Percentiles rank a stretch among this genome's conserved stretches.
Evolutionary conservation across 2,113 vertebrate species (phyloP).

Genomic region (Barbus barbus): DNA sequence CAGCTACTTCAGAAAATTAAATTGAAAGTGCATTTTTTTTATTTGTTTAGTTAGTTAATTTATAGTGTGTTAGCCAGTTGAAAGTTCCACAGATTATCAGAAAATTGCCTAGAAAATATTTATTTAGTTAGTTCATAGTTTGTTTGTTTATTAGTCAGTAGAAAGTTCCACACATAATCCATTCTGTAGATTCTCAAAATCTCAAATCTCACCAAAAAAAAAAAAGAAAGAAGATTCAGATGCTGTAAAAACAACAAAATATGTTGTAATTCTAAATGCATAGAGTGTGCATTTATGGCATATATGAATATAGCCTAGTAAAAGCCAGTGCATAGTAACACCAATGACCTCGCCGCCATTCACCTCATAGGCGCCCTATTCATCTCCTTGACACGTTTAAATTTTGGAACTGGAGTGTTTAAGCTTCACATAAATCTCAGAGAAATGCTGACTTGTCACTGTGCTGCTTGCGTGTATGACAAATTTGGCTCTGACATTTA

Average conservation of each 20-base stretch:
- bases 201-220: not conserved
- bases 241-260: not conserved
- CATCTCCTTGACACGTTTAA: not conserved
- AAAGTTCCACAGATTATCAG: not conserved
- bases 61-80: not conserved
- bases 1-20: too few species aligned
- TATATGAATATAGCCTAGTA: too few species aligned
- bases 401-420: not conserved
- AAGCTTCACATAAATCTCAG: not conserved
- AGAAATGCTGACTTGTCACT: not conserved
- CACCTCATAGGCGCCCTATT: not conserved
- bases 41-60: too few species aligned
- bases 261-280: not conserved
- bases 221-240: not conserved
- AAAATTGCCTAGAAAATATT: too few species aligned
- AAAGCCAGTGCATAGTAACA: not conserved
- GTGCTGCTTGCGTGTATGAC: constrained; percentile 23
- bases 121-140: not conserved
- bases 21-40: too few species aligned
- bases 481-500: not conserved
- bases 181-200: not conserved
- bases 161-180: not conserved
- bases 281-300: not conserved
- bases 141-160: not conserved
- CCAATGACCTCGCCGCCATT: too few species aligned